phyloP scores from a whole-genome alignment of 2,113 vertebrate genomes.

The Cryptotis parvus region DNA sequence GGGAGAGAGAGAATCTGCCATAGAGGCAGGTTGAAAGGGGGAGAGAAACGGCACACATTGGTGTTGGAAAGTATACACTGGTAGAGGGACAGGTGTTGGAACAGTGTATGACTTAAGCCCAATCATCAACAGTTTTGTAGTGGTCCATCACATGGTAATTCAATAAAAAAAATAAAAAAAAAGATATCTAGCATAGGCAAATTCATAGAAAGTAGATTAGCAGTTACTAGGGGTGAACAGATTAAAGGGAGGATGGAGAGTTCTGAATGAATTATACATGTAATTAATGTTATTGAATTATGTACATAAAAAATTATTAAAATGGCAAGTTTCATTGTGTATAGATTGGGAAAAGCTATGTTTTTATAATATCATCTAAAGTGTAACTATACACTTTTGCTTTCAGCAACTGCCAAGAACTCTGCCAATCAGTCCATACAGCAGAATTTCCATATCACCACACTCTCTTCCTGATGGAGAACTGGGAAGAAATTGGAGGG shows the following conservation, averaged over 20 bases:
- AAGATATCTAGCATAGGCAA: neutral
- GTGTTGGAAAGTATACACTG: too few species aligned
- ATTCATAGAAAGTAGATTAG: neutral
- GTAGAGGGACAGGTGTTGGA: too few species aligned
- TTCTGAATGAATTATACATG: neutral
- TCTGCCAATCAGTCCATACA: neutral
- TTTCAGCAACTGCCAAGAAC: neutral
- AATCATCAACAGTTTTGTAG: too few species aligned
- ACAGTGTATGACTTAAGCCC: too few species aligned
- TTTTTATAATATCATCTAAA: neutral
- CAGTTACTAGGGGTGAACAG: neutral
- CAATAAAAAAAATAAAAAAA: too few species aligned
- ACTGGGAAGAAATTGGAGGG: neutral
- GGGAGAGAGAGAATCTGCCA: too few species aligned
- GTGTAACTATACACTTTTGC: neutral
- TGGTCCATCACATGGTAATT: too few species aligned
- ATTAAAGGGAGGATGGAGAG: neutral
- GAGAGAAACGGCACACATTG: too few species aligned
- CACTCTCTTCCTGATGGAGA: neutral
- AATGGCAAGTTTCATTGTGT: neutral
- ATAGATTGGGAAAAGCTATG: neutral
- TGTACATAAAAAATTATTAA: neutral
- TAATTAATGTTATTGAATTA: neutral
- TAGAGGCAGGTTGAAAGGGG: too few species aligned
- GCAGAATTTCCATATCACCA: neutral